Evolutionary conservation across 1,140 invertebrate genomes (phyloP).

Genomic region (Mactra quadrangularis): DNA sequence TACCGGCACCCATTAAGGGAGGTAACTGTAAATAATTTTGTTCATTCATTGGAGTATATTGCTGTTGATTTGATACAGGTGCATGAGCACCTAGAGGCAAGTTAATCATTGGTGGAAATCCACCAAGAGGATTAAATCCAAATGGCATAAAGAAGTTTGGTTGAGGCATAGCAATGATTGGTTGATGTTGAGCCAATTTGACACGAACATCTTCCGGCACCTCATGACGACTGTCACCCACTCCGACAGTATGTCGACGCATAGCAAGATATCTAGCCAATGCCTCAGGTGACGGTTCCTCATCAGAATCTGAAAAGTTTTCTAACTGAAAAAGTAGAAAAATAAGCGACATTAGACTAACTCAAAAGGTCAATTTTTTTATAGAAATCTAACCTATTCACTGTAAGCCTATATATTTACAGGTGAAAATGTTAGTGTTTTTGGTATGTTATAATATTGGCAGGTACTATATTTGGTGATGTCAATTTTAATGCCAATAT

Average conservation of each 20-base stretch:
- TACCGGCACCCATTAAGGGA: constrained; percentile 93
- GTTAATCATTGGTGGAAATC: constrained; percentile 87
- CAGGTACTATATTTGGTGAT: not conserved
- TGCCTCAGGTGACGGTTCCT: constrained; percentile 83
- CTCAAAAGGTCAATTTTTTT: too few relatives aligned
- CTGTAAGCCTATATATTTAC: too few relatives aligned
- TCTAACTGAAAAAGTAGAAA: constrained; percentile 70
- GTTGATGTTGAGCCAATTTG: constrained; percentile 80
- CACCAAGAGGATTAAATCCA: constrained; percentile 78
- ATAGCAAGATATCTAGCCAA: constrained; percentile 85
- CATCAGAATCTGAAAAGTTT: constrained; percentile 86
- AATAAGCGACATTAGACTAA: too few relatives aligned
- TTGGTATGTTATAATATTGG: not conserved
- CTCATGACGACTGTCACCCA: constrained; percentile 93
- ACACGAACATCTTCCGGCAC: constrained; percentile 83
- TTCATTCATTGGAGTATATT: constrained; percentile 57
- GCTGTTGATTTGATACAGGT: constrained; percentile 60
- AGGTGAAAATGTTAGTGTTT: too few relatives aligned
- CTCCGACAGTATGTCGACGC: constrained; percentile 95
- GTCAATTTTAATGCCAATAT: not conserved
- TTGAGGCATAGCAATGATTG: constrained; percentile 75
- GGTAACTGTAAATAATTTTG: constrained; percentile 97
- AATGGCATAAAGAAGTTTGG: constrained; percentile 72
- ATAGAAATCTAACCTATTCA: too few relatives aligned
- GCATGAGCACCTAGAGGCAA: constrained; percentile 86